These are phyloP conservation scores for Hirtodrosophila confusa DNA, from an alignment of 2,888 invertebrate genomes.

Conservation along the genomic window DNA sequence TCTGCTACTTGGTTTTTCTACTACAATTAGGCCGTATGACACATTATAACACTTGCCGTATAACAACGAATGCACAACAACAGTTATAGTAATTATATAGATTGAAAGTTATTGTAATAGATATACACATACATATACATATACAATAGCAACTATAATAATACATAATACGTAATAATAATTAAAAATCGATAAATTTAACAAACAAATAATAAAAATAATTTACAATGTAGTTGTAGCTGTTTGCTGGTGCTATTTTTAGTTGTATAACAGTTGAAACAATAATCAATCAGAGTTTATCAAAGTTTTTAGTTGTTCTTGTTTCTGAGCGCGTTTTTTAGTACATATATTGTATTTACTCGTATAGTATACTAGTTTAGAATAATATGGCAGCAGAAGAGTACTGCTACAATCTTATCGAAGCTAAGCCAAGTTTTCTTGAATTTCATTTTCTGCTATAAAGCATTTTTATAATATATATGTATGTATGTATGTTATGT, in stretches of 20 bases:
- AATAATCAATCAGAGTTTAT: conserved; percentile 58
- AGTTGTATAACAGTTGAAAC: conserved; percentile 65
- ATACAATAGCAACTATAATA: conserved; percentile 44
- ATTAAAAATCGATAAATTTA: conserved; percentile 60
- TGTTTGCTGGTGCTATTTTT: conserved; percentile 32
- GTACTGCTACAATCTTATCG: conserved; percentile 63
- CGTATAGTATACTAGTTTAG: conserved; percentile 13
- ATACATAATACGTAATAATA: conserved; percentile 43
- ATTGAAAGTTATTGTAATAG: conserved; percentile 41
- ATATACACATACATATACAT: conserved; percentile 41
- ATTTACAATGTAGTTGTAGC: conserved; percentile 32
- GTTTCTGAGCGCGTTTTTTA: conserved; percentile 28
- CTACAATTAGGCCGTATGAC: conserved; percentile 65
- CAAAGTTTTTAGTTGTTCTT: conserved; percentile 28
- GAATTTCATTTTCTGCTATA: conserved; percentile 24
- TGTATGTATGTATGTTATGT: no score
- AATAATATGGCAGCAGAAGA: conserved; percentile 33
- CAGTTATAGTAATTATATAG: conserved; percentile 50
- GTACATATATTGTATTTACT: conserved; percentile 33
- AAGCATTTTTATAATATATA: conserved; percentile 40
- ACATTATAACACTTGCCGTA: conserved; percentile 65
- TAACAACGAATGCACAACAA: conserved; percentile 66
- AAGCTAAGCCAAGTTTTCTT: conserved; percentile 71
- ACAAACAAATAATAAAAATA: conserved; percentile 68
- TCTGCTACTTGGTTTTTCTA: conserved; percentile 49